These are phyloP conservation scores for Myopa testacea DNA, from an alignment of 2,888 invertebrate genomes.

Conservation along the genomic window DNA sequence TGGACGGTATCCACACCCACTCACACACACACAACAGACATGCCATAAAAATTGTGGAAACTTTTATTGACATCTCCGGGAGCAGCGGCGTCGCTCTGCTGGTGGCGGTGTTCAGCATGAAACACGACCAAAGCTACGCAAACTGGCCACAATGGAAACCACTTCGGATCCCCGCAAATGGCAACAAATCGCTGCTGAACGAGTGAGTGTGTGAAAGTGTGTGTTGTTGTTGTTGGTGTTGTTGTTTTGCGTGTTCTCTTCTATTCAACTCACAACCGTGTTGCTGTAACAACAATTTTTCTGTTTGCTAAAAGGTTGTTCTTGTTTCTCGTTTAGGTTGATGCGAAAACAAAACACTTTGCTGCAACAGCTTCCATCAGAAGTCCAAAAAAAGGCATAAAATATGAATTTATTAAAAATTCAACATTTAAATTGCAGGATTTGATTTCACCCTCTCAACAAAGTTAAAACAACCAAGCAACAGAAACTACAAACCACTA, in stretches of 20 bases:
- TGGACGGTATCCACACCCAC: not conserved
- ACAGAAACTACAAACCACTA: too few species aligned
- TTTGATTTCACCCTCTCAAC: too few species aligned
- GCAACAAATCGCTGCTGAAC: not conserved
- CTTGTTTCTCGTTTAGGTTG: too few species aligned
- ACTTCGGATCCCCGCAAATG: not conserved
- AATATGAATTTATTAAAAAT: too few species aligned
- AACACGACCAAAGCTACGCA: not conserved
- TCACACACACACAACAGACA: not conserved
- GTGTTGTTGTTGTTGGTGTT: not conserved
- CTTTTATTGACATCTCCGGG: not conserved
- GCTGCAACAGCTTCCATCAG: too few species aligned
- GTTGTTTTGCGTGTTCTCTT: not conserved
- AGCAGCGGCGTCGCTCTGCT: not conserved
- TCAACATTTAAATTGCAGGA: too few species aligned
- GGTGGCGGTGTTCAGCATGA: not conserved
- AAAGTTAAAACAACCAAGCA: too few species aligned
- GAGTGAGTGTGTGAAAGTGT: not conserved
- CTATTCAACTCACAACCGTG: not conserved
- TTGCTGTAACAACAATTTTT: not conserved
- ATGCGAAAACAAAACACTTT: too few species aligned
- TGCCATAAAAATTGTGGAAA: not conserved
- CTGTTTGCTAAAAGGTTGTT: too few species aligned
- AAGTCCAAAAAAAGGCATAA: too few species aligned
- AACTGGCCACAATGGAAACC: not conserved